Evolutionary conservation across 2,888 invertebrate species (phyloP).

Genomic region (Glyphotaelius pellucidus): DNA sequence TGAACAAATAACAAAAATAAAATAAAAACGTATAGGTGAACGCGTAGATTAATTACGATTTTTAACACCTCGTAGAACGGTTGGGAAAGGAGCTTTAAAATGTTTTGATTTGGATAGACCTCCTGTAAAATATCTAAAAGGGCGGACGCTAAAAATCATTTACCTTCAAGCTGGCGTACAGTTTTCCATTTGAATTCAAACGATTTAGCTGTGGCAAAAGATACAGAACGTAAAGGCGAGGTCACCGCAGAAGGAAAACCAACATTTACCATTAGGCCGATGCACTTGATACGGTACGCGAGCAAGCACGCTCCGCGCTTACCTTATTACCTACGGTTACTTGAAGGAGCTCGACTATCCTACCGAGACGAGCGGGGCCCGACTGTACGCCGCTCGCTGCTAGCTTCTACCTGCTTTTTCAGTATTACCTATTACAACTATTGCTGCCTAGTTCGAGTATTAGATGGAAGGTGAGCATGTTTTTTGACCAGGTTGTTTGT

Average conservation of each 20-base stretch:
- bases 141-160: no score
- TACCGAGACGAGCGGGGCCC: not conserved
- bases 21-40: no score
- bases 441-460: not conserved
- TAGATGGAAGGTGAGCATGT: not conserved
- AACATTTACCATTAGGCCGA: constrained; percentile 20
- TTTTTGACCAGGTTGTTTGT: not conserved
- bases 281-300: constrained; percentile 6
- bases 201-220: not conserved
- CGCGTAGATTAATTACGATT: no score
- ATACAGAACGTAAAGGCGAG: not conserved
- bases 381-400: not conserved
- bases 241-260: not conserved
- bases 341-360: not conserved
- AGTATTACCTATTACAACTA: not conserved
- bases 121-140: no score
- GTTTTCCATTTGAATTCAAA: not conserved
- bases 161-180: not conserved
- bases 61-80: no score
- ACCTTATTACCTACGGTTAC: not conserved
- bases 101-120: no score
- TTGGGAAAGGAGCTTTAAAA: no score
- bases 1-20: no score
- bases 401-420: not conserved
- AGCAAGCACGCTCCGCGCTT: not conserved